Conservation (phyloP, 2,888 invertebrate species). For the Eupithecia dodoneata region DNA sequence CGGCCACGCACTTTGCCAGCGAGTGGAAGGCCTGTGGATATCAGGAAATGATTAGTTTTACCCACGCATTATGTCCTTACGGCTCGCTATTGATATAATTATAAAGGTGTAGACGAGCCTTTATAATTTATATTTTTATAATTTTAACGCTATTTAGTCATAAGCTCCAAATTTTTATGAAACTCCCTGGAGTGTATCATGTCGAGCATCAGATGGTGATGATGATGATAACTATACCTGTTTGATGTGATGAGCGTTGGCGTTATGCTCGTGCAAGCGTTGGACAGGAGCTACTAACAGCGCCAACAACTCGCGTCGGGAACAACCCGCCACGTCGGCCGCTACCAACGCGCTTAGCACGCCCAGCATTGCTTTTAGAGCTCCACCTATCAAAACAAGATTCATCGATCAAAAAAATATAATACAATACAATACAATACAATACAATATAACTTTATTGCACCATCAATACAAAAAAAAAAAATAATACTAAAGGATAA, state of each 20-base stretch:
- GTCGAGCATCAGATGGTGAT: too few species aligned
- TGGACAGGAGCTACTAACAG: constrained; percentile 90
- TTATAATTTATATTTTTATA: too few species aligned
- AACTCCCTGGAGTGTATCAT: too few species aligned
- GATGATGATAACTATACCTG: constrained; percentile 65
- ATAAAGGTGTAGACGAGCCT: too few species aligned
- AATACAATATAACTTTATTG: too few species aligned
- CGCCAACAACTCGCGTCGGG: constrained; percentile 91
- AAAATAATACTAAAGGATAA: too few species aligned
- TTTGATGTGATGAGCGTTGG: constrained; percentile 84
- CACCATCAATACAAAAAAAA: too few species aligned
- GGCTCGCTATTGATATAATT: too few species aligned
- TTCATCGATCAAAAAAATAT: constrained; percentile 2
- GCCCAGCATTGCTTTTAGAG: constrained; percentile 94
- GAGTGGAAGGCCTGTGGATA: constrained; percentile 94
- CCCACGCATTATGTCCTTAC: background rate
- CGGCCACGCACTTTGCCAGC: constrained; percentile 97
- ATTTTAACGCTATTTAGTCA: too few species aligned
- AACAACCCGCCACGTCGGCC: constrained; percentile 91
- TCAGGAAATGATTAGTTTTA: background rate
- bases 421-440: too few species aligned
- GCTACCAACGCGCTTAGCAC: constrained; percentile 96
- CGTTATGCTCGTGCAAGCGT: constrained; percentile 71
- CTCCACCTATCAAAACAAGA: constrained; percentile 86
- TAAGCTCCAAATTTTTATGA: too few species aligned